Conservation (phyloP, 2,113 vertebrate genomes). For the Etheostoma spectabile region DNA sequence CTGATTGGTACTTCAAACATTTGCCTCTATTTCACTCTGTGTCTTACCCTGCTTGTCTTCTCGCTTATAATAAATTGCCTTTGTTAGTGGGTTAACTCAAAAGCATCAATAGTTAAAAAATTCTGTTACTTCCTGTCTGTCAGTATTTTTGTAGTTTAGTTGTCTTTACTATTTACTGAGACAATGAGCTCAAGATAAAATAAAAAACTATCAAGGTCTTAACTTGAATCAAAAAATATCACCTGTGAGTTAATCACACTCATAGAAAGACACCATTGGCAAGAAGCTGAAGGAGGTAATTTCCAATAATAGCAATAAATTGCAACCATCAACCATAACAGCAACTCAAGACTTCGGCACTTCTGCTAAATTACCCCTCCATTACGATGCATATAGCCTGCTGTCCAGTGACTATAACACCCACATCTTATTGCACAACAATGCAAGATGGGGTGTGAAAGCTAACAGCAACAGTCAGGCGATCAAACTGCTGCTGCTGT, state of each 20-base stretch:
- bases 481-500: constrained; percentile 33
- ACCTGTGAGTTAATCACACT: not conserved
- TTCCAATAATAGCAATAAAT: not conserved
- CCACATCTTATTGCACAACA: constrained; percentile 67
- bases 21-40: not conserved
- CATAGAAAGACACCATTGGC: not conserved
- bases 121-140: not conserved
- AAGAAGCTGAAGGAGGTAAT: not conserved
- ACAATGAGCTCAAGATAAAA: not conserved
- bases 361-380: not conserved
- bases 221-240: not conserved
- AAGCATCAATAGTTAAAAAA: not conserved
- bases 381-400: constrained; percentile 16
- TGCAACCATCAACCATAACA: not conserved
- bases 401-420: constrained; percentile 54
- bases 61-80: not conserved
- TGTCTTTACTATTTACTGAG: not conserved
- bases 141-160: not conserved
- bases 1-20: not conserved
- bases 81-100: not conserved
- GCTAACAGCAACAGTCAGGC: constrained; percentile 25
- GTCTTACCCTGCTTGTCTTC: not conserved
- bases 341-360: not conserved
- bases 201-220: not conserved
- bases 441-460: constrained; percentile 71